phyloP scores from a whole-genome alignment of 2,888 invertebrate genomes.

The Rhogogaster chlorosoma region DNA sequence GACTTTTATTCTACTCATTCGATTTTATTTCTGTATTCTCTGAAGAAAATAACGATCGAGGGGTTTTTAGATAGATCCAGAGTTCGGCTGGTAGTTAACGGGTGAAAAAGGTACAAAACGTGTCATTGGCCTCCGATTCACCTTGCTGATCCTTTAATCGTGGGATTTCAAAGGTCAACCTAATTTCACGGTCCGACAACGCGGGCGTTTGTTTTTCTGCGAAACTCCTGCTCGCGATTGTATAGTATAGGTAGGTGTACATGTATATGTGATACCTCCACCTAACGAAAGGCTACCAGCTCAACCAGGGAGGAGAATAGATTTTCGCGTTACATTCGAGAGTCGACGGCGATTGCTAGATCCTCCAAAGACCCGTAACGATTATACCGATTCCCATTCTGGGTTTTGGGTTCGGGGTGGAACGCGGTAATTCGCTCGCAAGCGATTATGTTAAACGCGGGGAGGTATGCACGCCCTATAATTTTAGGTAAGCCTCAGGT shows the following conservation, averaged over 20 bases:
- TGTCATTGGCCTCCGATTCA: slow-evolving; percentile 8
- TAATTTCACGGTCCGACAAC: slow-evolving; percentile 40
- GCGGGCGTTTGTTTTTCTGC: slow-evolving; percentile 16
- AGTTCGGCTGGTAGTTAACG: slow-evolving; percentile 7
- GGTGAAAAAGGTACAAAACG: background rate
- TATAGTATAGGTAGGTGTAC: too few relatives aligned
- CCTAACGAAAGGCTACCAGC: background rate
- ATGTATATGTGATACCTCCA: background rate
- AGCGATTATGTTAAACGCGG: slow-evolving; percentile 29
- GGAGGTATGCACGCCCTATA: slow-evolving; percentile 16
- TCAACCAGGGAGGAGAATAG: background rate
- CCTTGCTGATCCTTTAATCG: slow-evolving; percentile 33
- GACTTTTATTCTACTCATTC: background rate
- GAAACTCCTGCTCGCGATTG: background rate
- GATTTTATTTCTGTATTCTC: background rate
- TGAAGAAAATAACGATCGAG: background rate
- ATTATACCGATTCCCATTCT: slow-evolving; percentile 30
- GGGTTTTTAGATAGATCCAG: background rate
- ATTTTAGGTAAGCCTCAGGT: slow-evolving; percentile 16
- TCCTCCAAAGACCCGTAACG: slow-evolving; percentile 18
- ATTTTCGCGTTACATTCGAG: background rate
- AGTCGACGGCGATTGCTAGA: slow-evolving; percentile 13
- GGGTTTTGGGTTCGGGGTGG: slow-evolving; percentile 28
- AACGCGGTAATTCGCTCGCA: slow-evolving; percentile 1
- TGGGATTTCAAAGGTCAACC: slow-evolving; percentile 46